Evolutionary conservation across 2,797 vertebrate genomes (phyloP).

Genomic region (Cuculus canorus): DNA sequence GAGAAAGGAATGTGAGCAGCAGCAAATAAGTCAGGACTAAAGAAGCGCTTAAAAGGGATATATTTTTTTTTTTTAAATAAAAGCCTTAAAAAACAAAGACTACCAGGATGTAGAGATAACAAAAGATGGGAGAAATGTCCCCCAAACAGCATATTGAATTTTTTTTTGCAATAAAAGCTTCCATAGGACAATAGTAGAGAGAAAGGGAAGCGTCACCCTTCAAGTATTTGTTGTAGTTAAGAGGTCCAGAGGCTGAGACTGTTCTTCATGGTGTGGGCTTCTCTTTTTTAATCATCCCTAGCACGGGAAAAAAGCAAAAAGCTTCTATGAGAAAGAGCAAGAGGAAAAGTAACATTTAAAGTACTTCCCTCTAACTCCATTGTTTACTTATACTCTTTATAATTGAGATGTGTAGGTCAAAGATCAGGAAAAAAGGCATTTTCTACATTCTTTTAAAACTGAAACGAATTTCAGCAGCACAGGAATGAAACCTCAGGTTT

Average conservation of each 20-base stretch:
- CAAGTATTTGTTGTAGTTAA: background rate
- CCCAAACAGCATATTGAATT: background rate
- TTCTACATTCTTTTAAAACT: background rate
- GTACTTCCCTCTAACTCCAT: background rate
- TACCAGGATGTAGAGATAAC: slow-evolving; percentile 27
- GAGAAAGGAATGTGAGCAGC: background rate
- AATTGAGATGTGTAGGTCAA: background rate
- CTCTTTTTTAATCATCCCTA: slow-evolving; percentile 28
- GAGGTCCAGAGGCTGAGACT: background rate
- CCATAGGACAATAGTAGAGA: background rate
- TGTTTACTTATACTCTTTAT: background rate
- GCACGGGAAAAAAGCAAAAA: background rate
- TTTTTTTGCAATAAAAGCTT: background rate
- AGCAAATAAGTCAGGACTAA: background rate
- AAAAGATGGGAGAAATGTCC: background rate
- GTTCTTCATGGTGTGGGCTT: background rate
- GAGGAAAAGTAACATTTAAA: slow-evolving; percentile 7
- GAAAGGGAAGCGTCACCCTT: slow-evolving; percentile 1
- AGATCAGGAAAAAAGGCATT: background rate
- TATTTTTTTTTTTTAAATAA: background rate
- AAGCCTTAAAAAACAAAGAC: background rate
- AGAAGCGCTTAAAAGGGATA: background rate
- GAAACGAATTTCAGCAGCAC: background rate
- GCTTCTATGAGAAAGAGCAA: background rate
- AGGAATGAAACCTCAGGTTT: background rate